Evolutionary conservation across 2,113 vertebrate genomes (phyloP).

Genomic region (Gadus macrocephalus): DNA sequence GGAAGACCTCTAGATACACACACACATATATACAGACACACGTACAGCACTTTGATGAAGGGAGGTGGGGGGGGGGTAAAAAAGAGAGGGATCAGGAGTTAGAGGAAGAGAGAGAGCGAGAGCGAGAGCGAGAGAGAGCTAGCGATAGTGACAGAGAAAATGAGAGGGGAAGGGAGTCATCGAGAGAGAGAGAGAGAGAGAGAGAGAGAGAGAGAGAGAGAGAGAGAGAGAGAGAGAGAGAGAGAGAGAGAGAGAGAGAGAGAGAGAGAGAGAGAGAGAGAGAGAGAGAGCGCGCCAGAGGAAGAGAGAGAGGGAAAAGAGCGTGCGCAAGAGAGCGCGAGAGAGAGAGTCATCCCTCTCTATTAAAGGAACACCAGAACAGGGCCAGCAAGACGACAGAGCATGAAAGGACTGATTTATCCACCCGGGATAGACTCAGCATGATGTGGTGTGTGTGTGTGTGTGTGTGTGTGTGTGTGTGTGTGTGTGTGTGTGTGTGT

Average conservation of each 20-base stretch:
- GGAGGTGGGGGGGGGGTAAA: too few relatives aligned
- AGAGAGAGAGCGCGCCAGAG: slow-evolving; percentile 48
- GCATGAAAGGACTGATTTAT: slow-evolving; percentile 69
- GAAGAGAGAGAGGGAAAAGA: slow-evolving; percentile 35
- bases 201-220: slow-evolving; percentile 7
- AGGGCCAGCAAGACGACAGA: slow-evolving; percentile 54
- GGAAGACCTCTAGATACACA: too few relatives aligned
- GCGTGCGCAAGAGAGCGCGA: slow-evolving; percentile 21
- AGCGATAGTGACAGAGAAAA: too few relatives aligned
- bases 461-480: slow-evolving; percentile 18
- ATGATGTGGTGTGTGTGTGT: slow-evolving; percentile 15
- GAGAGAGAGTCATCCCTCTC: slow-evolving; percentile 47
- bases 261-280: not conserved
- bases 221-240: slow-evolving; percentile 1
- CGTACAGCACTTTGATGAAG: too few relatives aligned
- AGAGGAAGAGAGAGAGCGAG: too few relatives aligned
- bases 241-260: too few relatives aligned
- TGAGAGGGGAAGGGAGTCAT: not conserved
- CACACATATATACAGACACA: too few relatives aligned
- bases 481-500: slow-evolving; percentile 12
- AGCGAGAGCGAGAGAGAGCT: too few relatives aligned
- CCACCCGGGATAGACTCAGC: slow-evolving; percentile 42
- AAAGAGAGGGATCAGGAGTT: too few relatives aligned
- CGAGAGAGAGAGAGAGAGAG: slow-evolving; percentile 1
- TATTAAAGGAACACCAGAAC: slow-evolving; percentile 60